phyloP scores from a whole-genome alignment of 2,888 invertebrate genomes.

The Anarsia innoxiella region DNA sequence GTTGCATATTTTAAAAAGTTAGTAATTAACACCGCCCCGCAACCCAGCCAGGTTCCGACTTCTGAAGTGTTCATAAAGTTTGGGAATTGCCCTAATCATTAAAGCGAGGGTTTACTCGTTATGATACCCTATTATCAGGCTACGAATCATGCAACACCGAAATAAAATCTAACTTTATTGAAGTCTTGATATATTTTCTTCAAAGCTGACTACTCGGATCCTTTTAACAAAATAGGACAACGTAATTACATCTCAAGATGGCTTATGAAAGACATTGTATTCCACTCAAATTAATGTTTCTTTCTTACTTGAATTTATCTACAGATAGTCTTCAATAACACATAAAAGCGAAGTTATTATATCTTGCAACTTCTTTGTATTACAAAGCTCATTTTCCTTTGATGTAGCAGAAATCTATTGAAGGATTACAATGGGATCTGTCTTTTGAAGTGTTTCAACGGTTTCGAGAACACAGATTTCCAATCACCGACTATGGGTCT shows the following conservation, averaged over 20 bases:
- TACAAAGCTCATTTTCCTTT: conserved; percentile 37
- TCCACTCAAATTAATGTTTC: conserved; percentile 6
- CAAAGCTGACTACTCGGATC: no score
- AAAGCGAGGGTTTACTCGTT: conserved; percentile 28
- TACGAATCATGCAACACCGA: no score
- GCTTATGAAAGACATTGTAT: no score
- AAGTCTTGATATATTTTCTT: no score
- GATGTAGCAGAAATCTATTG: conserved; percentile 38
- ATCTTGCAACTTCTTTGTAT: conserved; percentile 27
- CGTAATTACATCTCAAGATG: no score
- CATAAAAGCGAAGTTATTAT: conserved; percentile 39
- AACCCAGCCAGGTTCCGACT: conserved; percentile 56
- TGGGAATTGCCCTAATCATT: conserved; percentile 62
- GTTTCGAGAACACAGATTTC: conserved; percentile 32
- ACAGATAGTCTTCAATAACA: conserved; percentile 27
- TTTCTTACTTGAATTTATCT: no score
- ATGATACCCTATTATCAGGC: no score
- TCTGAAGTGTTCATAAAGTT: conserved; percentile 63
- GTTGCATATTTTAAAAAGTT: conserved; percentile 71
- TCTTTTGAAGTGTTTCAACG: conserved; percentile 38
- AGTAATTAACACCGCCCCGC: conserved; percentile 67
- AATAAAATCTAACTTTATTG: no score
- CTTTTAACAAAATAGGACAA: no score
- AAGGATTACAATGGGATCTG: conserved; percentile 38
- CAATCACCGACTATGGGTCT: conserved; percentile 26